Evolutionary conservation across 2,113 vertebrate species (phyloP).

Genomic region (Pungitius pungitius): DNA sequence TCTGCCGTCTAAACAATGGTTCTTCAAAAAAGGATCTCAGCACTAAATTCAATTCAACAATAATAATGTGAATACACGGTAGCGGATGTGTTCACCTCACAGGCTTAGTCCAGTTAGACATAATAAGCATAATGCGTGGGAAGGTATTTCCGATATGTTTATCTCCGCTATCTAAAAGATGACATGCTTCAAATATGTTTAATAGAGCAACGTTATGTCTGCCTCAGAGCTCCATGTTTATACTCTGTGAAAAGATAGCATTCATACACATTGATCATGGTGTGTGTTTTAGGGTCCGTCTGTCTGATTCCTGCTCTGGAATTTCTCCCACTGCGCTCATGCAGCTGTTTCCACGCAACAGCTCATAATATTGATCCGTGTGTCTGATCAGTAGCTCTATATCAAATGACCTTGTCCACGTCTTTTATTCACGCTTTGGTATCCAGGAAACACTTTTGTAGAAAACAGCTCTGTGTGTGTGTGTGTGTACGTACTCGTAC

Average conservation of each 20-base stretch:
- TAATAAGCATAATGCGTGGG: neutral
- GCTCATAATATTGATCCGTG: slow-evolving; percentile 63
- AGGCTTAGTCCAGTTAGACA: neutral
- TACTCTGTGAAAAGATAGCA: neutral
- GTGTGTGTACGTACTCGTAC: neutral
- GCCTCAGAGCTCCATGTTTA: neutral
- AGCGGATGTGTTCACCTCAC: neutral
- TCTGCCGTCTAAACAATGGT: neutral
- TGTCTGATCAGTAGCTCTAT: slow-evolving; percentile 43
- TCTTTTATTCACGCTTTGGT: slow-evolving; percentile 34
- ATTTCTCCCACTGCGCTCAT: slow-evolving; percentile 30
- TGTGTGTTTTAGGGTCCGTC: neutral
- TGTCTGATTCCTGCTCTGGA: slow-evolving; percentile 42
- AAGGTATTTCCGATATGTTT: neutral
- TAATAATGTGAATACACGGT: neutral
- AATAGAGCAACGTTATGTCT: neutral
- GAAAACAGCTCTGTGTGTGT: neutral
- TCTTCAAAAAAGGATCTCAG: neutral
- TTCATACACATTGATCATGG: neutral
- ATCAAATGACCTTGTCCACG: slow-evolving; percentile 17
- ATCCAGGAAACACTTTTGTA: slow-evolving; percentile 13
- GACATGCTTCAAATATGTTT: neutral
- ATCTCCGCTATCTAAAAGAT: neutral
- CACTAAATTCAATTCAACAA: neutral
- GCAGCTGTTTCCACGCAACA: slow-evolving; percentile 61